phyloP scores from a whole-genome alignment of 2,888 invertebrate species.

The Tryphoninae sp. region DNA sequence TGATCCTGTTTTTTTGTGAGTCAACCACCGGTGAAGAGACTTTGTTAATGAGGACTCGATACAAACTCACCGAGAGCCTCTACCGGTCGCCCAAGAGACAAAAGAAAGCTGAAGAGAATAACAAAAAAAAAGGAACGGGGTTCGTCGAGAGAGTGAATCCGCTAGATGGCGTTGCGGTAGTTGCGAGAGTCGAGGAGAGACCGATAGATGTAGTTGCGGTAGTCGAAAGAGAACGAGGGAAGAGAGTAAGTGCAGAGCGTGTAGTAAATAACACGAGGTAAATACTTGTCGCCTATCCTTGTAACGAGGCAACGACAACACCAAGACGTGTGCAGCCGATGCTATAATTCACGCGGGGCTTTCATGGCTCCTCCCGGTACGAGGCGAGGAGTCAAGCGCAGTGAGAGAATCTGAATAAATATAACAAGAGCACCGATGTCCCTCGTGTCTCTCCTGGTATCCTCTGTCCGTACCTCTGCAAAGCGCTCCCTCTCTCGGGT shows the following conservation, averaged over 20 bases:
- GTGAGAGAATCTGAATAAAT: constrained; percentile 60
- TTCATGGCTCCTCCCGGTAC: not conserved
- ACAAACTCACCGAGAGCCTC: constrained; percentile 3
- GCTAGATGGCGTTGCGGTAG: constrained; percentile 31
- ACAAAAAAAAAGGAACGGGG: constrained; percentile 1
- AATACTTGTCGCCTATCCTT: constrained; percentile 59
- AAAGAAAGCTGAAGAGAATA: constrained; percentile 5
- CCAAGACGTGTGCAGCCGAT: constrained; percentile 50
- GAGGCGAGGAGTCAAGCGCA: constrained; percentile 12
- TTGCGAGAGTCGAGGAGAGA: constrained; percentile 18
- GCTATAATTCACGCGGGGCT: constrained; percentile 56
- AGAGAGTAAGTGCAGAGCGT: constrained; percentile 4
- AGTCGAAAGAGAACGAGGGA: constrained; percentile 8
- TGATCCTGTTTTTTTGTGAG: constrained; percentile 30
- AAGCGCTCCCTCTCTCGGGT: constrained; percentile 24
- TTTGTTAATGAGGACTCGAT: constrained; percentile 63
- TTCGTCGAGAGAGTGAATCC: not conserved
- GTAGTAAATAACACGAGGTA: constrained; percentile 51
- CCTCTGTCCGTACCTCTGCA: not conserved
- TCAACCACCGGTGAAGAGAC: constrained; percentile 37
- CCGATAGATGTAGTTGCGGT: constrained; percentile 18
- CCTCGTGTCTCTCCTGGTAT: constrained; percentile 19
- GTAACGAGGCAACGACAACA: constrained; percentile 58
- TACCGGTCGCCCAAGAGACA: constrained; percentile 13
- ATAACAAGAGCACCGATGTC: constrained; percentile 55